Conservation (phyloP, 2,888 invertebrate species). For the Tribolium freemani region DNA sequence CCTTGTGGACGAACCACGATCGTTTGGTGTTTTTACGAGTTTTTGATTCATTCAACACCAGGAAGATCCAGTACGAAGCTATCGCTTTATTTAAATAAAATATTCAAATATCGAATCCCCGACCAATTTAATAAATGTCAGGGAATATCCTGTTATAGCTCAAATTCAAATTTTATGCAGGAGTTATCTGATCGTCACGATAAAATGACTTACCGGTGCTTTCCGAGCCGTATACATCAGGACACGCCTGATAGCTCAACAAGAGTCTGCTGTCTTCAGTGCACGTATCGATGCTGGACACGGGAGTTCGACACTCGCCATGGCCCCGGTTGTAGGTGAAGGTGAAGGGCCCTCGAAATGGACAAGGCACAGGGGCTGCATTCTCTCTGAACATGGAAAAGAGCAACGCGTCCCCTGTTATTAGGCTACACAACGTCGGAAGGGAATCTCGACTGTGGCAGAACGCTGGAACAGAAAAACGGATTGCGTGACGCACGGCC, state of each 20-base stretch:
- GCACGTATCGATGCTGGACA: constrained; percentile 93
- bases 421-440: constrained; percentile 86
- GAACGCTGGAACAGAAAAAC: constrained; percentile 74
- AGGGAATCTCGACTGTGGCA: constrained; percentile 82
- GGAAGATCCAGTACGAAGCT: too few species aligned
- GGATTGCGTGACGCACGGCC: constrained; percentile 16
- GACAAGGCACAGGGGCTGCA: constrained; percentile 90
- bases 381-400: constrained; percentile 93
- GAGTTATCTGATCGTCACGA: constrained; percentile 16
- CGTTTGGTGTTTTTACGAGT: too few species aligned
- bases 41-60: too few species aligned
- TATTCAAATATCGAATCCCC: constrained; percentile 41
- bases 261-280: constrained; percentile 92
- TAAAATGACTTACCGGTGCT: constrained; percentile 79
- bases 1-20: too few species aligned
- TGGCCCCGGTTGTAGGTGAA: constrained; percentile 94
- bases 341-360: constrained; percentile 88
- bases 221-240: constrained; percentile 91
- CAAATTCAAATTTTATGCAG: constrained; percentile 35
- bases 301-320: constrained; percentile 90
- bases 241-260: constrained; percentile 94
- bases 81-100: constrained; percentile 35
- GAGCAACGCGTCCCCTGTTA: constrained; percentile 89
- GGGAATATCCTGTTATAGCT: constrained; percentile 30
- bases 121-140: constrained; percentile 42